Conservation (phyloP, 2,113 vertebrate species). For the Axis porcinus region DNA sequence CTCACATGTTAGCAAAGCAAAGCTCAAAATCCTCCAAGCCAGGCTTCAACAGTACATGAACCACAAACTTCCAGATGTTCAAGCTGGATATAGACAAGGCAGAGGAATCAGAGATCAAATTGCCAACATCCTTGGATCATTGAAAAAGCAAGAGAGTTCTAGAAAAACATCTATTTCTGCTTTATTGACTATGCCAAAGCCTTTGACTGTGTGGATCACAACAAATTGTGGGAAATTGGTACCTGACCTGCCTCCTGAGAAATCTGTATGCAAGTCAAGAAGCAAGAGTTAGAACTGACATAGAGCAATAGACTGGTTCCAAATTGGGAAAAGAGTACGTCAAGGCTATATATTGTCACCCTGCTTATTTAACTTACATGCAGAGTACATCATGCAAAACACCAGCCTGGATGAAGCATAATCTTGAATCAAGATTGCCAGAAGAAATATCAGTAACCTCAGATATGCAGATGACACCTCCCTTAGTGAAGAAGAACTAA, state of each 20-base stretch:
- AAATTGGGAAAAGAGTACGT: fast-evolving
- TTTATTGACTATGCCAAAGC: not conserved
- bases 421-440: not conserved
- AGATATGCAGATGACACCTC: not conserved
- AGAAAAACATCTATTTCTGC: not conserved
- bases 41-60: not conserved
- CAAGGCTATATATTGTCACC: not conserved
- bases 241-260: not conserved
- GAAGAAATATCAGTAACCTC: not conserved
- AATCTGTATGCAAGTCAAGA: not conserved
- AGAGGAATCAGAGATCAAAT: not conserved
- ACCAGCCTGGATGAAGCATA: fast-evolving
- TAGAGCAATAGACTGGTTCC: not conserved
- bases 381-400: not conserved
- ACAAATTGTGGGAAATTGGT: not conserved
- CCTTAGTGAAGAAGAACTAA: not conserved
- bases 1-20: not conserved
- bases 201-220: not conserved
- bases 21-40: not conserved
- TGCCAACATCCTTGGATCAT: not conserved
- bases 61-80: not conserved
- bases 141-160: not conserved
- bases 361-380: not conserved
- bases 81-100: not conserved
- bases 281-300: not conserved